phyloP scores from a whole-genome alignment of 2,113 vertebrate genomes.

The Stegastes partitus region DNA sequence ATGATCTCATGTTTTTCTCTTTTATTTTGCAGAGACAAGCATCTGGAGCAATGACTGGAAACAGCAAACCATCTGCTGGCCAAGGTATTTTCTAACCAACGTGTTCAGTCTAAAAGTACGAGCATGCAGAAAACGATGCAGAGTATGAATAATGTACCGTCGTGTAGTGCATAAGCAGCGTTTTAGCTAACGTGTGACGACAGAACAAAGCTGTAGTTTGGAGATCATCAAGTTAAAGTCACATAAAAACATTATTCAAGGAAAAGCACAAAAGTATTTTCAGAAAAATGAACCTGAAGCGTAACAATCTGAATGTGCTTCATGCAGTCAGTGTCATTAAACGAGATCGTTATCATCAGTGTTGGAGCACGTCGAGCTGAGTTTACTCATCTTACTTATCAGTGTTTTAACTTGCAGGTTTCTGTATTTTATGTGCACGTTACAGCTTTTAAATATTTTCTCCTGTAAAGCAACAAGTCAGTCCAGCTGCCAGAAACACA shows the following conservation, averaged over 20 bases:
- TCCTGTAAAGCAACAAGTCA: no score
- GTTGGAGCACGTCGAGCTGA: no score
- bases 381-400: no score
- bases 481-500: no score
- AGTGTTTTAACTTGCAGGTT: no score
- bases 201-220: not conserved
- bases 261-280: no score
- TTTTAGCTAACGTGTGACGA: not conserved
- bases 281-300: no score
- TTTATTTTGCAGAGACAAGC: slow-evolving; percentile 80
- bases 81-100: slow-evolving; percentile 71
- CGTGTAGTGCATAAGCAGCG: not conserved
- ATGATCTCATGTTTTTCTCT: slow-evolving; percentile 11
- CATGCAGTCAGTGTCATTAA: not conserved
- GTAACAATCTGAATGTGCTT: not conserved
- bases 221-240: not conserved
- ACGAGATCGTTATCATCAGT: no score
- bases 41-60: slow-evolving; percentile 76
- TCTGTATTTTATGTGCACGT: no score
- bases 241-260: not conserved
- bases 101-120: not conserved
- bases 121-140: not conserved
- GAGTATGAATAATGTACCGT: not conserved
- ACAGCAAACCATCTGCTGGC: slow-evolving; percentile 77
- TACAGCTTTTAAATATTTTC: no score